Conservation (phyloP, 2,797 vertebrate species). For the Phyllotis vaccarum region DNA sequence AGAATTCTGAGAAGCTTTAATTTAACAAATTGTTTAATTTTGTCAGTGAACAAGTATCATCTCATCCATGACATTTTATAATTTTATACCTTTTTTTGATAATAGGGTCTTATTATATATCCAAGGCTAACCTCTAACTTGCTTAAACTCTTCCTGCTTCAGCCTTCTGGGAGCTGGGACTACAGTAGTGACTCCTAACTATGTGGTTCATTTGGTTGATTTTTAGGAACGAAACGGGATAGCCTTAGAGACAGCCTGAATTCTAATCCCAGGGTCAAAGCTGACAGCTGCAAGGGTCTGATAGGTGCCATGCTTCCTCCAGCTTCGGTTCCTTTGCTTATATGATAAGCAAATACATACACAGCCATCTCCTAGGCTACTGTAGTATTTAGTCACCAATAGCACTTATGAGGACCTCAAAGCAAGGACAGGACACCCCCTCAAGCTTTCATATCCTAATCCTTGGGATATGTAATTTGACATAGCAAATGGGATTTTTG, state of each 20-base stretch:
- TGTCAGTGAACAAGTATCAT: not conserved
- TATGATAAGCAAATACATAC: not conserved
- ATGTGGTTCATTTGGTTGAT: not conserved
- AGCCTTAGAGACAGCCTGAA: not conserved
- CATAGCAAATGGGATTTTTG: not conserved
- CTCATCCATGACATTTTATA: not conserved
- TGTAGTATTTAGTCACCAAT: not conserved
- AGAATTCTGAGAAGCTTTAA: conserved; percentile 22
- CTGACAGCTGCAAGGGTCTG: not conserved
- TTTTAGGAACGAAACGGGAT: not conserved
- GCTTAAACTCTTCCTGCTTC: not conserved
- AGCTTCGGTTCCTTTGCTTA: not conserved
- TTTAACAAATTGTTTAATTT: conserved; percentile 6
- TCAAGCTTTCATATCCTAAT: not conserved
- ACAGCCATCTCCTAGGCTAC: not conserved
- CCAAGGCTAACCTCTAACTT: not conserved
- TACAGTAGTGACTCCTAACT: not conserved
- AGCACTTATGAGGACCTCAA: not conserved
- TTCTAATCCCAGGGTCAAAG: not conserved
- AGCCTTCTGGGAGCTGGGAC: not conserved
- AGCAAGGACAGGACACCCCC: not conserved
- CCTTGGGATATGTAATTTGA: not conserved
- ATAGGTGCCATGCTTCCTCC: not conserved
- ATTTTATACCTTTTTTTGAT: not conserved
- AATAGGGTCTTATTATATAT: not conserved